Evolutionary conservation across 2,888 invertebrate species (phyloP).

Genomic region (Ophraella communa): DNA sequence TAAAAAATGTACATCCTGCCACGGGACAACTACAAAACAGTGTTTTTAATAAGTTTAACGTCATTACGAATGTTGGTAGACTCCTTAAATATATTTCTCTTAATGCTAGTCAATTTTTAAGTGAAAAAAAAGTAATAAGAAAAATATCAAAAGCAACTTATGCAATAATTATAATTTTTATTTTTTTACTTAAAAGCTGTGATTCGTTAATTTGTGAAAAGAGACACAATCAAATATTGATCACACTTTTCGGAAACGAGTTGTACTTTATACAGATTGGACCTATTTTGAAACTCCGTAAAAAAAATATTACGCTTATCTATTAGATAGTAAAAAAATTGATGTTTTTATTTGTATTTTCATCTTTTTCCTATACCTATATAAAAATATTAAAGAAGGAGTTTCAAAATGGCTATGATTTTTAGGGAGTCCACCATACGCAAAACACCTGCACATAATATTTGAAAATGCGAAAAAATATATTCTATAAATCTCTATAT

Average conservation of each 20-base stretch:
- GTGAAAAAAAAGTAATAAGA: slow-evolving; percentile 46
- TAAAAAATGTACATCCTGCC: slow-evolving; percentile 47
- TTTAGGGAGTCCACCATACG: slow-evolving; percentile 53
- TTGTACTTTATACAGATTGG: neutral
- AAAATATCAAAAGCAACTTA: slow-evolving; percentile 52
- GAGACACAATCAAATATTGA: slow-evolving; percentile 53
- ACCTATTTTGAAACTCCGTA: slow-evolving; percentile 29
- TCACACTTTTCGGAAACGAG: slow-evolving; percentile 19
- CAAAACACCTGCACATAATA: slow-evolving; percentile 46
- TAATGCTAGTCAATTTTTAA: slow-evolving; percentile 22
- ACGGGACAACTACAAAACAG: slow-evolving; percentile 42
- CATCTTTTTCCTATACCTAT: neutral
- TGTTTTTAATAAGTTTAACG: slow-evolving; percentile 45
- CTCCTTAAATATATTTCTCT: slow-evolving; percentile 48
- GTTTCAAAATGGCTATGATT: slow-evolving; percentile 29
- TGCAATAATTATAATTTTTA: slow-evolving; percentile 55
- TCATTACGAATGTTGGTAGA: slow-evolving; percentile 45
- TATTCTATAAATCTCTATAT: slow-evolving; percentile 51
- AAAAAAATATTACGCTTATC: slow-evolving; percentile 26
- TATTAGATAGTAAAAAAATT: slow-evolving; percentile 23
- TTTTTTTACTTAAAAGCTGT: slow-evolving; percentile 10
- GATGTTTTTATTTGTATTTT: slow-evolving; percentile 15
- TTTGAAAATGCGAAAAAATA: slow-evolving; percentile 46
- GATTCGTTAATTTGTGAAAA: slow-evolving; percentile 40
- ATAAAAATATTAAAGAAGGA: slow-evolving; percentile 18